Percentiles rank a stretch among this genome's conserved stretches.
phyloP scores from a whole-genome alignment of 2,888 invertebrate genomes.

The Leucoptera coffeella region DNA sequence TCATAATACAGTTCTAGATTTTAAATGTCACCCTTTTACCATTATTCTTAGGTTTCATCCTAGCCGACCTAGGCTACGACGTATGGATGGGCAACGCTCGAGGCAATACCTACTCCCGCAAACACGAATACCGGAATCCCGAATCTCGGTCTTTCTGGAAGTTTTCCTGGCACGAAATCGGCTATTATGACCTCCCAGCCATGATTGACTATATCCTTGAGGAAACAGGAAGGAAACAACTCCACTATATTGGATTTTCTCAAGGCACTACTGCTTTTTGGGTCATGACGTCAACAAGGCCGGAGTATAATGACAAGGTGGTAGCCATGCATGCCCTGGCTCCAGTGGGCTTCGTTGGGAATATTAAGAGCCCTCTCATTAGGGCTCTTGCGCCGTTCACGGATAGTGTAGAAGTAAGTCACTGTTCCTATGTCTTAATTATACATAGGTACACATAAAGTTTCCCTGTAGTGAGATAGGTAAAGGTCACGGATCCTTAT shows the following conservation, averaged over 20 bases:
- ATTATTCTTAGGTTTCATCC: slow-evolving; percentile 54
- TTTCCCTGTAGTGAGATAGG: no score
- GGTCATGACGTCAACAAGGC: slow-evolving; percentile 49
- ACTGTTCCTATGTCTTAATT: no score
- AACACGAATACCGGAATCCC: slow-evolving; percentile 42
- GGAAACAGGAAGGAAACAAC: slow-evolving; percentile 43
- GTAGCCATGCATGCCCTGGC: slow-evolving; percentile 53
- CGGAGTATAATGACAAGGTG: slow-evolving; percentile 56
- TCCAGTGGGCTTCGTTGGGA: slow-evolving; percentile 50
- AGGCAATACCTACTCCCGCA: slow-evolving; percentile 70
- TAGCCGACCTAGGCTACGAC: slow-evolving; percentile 65
- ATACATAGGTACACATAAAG: no score
- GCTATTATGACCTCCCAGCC: slow-evolving; percentile 66
- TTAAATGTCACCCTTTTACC: no score
- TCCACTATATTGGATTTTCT: slow-evolving; percentile 69
- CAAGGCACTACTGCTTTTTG: slow-evolving; percentile 61
- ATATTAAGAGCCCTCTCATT: slow-evolving; percentile 41
- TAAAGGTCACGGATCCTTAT: no score
- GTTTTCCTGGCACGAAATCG: slow-evolving; percentile 73
- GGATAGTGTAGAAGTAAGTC: slow-evolving; percentile 43
- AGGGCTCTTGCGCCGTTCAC: slow-evolving; percentile 34
- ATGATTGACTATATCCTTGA: slow-evolving; percentile 62
- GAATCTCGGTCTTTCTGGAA: slow-evolving; percentile 31
- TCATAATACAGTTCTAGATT: no score
- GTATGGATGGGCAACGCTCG: slow-evolving; percentile 83